Base-by-base conservation (phyloP, 1,140 invertebrate genomes). In the Aphelenchoides besseyi region DNA sequence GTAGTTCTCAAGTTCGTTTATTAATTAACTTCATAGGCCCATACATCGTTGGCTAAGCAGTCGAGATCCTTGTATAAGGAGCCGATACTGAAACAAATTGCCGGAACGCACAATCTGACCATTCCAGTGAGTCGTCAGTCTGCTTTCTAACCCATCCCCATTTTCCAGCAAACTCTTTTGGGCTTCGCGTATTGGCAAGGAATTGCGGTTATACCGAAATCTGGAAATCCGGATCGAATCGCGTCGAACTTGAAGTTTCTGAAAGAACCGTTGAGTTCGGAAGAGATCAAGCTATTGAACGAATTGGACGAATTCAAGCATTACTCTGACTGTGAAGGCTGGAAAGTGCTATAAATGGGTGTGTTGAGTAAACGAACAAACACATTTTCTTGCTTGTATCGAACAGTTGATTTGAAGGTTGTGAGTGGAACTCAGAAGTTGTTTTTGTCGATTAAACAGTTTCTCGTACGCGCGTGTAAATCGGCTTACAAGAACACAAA, bases 1-100 rank as follows among this genome's bases (percentile, higher is more conserved):
- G 85, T 69, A 85, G 83, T 28, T 86, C 85, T 33, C 72, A 86
- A 23, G 85, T 29, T 72, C 41, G 26, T 69, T 37, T 12, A 37
- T 71, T n/a, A 23, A 53, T 54, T 2, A 3, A 3, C 3, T 5
- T 41, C 74, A 64, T 23, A 74, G 73, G 74, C 74, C 0, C 74
- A 75, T 36, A 75, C 74, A 26, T 61, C 74, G 23, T 59, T 75
- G 16, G 74, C 73, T 16, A 29, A 48, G 5, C 72, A 78, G n/a
- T 75, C 74, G 0, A 48, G 32, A n/a, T 52, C 61, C 26, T 73
- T 75, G 2, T 69, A 75, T 3, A 9, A 16, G 0, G 75, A 75
- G 18, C 41, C 85, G 8, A 36, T 52, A 1, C 26, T 52, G 83
- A 79, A 55, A 73, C 79, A 54, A 26, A 54, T 68, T 26, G 71